Percentiles rank a stretch among this genome's conserved stretches.
Conservation (phyloP, 2,113 vertebrate genomes). For the Eolophus roseicapilla region DNA sequence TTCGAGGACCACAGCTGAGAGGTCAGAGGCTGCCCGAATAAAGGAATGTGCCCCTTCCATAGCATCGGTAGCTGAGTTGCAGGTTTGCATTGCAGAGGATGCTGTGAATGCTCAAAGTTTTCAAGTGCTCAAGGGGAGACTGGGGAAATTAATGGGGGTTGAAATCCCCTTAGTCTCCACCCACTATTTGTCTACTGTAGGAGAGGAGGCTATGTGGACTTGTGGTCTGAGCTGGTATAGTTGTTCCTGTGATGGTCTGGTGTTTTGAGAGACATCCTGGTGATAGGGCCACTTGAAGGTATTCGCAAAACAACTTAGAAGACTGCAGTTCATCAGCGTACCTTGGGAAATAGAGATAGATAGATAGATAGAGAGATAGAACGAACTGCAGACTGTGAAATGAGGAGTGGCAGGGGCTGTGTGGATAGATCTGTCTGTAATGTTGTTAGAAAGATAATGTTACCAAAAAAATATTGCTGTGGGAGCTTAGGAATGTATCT, state of each 20-base stretch:
- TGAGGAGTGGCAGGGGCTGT: neutral
- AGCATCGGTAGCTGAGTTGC: neutral
- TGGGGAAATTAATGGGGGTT: neutral
- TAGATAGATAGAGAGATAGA: neutral
- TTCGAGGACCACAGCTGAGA: neutral
- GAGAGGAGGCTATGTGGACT: neutral
- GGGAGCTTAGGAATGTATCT: constrained; percentile 7
- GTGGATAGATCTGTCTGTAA: neutral
- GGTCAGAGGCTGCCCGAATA: neutral
- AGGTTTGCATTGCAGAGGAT: neutral
- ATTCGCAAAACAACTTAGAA: neutral
- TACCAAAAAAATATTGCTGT: constrained; percentile 39
- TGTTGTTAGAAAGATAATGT: constrained; percentile 27
- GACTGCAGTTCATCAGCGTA: neutral
- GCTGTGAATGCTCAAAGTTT: neutral
- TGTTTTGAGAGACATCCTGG: neutral
- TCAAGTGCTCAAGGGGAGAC: neutral
- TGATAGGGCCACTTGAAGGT: neutral
- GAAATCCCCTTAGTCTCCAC: neutral
- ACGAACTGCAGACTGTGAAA: neutral
- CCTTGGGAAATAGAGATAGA: neutral
- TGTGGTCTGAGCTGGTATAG: neutral
- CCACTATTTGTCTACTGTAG: neutral
- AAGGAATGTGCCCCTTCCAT: neutral
- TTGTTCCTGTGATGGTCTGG: neutral